Base-by-base conservation (phyloP, 1,140 invertebrate genomes). In the Leptoteleia sp. region DNA sequence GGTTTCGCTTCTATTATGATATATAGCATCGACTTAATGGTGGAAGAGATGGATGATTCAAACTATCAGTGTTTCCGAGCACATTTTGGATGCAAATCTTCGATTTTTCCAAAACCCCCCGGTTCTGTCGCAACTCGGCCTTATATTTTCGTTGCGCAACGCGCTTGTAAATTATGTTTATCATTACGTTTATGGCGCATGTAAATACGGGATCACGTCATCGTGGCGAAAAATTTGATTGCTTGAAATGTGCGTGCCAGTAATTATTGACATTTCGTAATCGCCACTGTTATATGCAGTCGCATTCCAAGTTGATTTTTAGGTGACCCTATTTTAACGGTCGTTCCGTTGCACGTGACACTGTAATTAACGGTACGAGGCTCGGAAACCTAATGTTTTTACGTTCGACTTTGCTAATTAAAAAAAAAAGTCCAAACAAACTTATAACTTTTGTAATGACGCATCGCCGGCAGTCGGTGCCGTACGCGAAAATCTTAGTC, bases 1-100 rank as follows among this genome's bases (percentile, higher is more conserved):
- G 61, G 61, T 76, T 80, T 76, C 67, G 59, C 71, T 65, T 70
- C 72, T 57, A 79, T 79, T 68, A 52, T 67, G 48, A 76, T 73
- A 62, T 55, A 76, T 57, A 70, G 67, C 68, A 43, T 68, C 38
- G 57, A 12, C 35, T 71, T 71, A 71, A 79, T 71, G 48, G 57
- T 52, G 38, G 37, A 70, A 52, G 52, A 71, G 77, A 79, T 73
- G 67, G 55, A 80, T 72, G 67, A 80, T 57, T 68, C 50, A 12
- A 59, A 16, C 38, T 61, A 43, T 45, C 31, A 13, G 17, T 43
- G 12, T 55, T n/a, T 45, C 17, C n/a, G 57, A 55, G 15, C 47
- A 16, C 54, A 55, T 78, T 78, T 78, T 61, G 76, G 76, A 72
- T 72, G 59, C 65, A 71, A 70, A 77, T 77, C 35, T 16, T 19